Evolutionary conservation across 2,113 vertebrate genomes (phyloP), one percentile per base, ranked within the genome.

Genomic region (Meriones unguiculatus): DNA sequence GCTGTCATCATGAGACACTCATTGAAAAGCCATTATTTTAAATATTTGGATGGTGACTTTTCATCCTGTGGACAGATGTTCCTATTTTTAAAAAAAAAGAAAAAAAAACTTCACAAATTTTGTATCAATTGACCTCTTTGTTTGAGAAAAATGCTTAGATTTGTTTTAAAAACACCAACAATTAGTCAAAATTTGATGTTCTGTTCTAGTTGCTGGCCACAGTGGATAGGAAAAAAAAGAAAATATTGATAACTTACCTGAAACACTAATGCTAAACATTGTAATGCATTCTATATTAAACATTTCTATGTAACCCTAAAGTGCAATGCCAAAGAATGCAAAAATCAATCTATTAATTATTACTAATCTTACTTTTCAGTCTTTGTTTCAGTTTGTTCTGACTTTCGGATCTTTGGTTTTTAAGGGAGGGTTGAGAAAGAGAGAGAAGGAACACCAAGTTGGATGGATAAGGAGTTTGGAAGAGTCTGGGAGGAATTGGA

Each of bases 11-110:
- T 25, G 62, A 77, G 59, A 96, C n/a, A 87, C 38, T 89, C 69
- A 11, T 20, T 94, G 52, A 94, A 59, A 95, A 95, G 75, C 59
- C 82, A 94, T 87, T 91, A 78, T 81, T 81, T 84, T 77, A 96
- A 96, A 97, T 96, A 94, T 84, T 95, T 96, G 13, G 52, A 62
- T 91, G 52, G 70, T 93, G 92, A 96, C 59, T 77, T 94, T 96
- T 89, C 70, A 95, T 93, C 18, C 78, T 89, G 52, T 78, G 75
- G 84, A 97, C 52, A 97, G 85, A 91, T 96, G 73, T 92, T 97
- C 62, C 18, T 93, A 87, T 54, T 24, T 73, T 46, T 15, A 70
- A 2, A 25, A 57, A 81, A 54, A 54, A 54, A 80, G 7, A n/a
- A 18, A 30, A 84, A 73, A 86, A 24, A 52, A 52, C 62, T 10